Base-by-base conservation (phyloP, 2,797 vertebrate genomes). In the Poecile montanus region DNA sequence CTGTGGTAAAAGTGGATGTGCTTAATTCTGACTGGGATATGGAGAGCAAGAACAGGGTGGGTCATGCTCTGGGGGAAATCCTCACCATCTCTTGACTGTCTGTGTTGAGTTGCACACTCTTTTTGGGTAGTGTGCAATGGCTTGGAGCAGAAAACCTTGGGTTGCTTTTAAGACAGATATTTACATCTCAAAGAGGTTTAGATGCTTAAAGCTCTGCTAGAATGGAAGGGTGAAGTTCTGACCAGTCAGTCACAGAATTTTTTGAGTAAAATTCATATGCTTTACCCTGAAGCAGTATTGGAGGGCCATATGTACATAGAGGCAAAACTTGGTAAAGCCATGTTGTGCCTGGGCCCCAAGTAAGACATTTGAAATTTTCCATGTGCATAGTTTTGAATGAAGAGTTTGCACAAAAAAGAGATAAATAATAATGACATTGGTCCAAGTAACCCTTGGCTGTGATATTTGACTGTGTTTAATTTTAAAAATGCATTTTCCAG, bases 1-100 rank as follows among this genome's bases (percentile, higher is more conserved):
- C 18, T 36, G 32, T 4, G 5, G 32, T 57, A 66, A 38, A 80
- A 84, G 54, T 13, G 15, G 15, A 25, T 0, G 0, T 65, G 9
- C 20, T 74, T 17, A 58, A 22, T 58, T 17, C 32, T 75, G 53
- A 67, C 13, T 2, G 3, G 20, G 4, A 50, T 60, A 25, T 57
- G 42, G 20, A n/a, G 9, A 65, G 13, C 7, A 72, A 72, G 20
- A 44, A 16, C 1, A 7, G 9, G 13, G 3, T 36, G 27, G 1
- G 0, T 27, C 68, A 60, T 0, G 2, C 6, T 21, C 9, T 2
- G 2, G 2, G 7, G 14, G 10, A 2, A 34, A 58, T 32, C n/a
- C 17, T 71, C 29, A 45, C 50, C 17, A 34, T 29, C 8, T 12
- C 6, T 21, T n/a, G 34, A 18, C 18, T 15, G 2, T 3, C 42